phyloP scores from a whole-genome alignment of 2,797 vertebrate species.

The Aplochiton taeniatus region DNA sequence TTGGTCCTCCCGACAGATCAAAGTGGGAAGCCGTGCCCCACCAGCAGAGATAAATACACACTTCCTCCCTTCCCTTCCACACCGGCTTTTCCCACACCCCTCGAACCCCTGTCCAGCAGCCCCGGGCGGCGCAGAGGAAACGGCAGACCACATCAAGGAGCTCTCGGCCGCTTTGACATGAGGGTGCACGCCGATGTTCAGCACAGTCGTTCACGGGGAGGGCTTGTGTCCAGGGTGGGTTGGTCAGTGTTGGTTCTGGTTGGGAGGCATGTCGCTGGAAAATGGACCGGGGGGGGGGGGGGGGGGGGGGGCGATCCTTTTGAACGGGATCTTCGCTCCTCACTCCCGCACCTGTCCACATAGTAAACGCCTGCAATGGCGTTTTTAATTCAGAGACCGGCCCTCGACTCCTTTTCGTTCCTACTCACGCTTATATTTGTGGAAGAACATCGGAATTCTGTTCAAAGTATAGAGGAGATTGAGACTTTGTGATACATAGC shows the following conservation, averaged over 20 bases:
- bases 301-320: too few species aligned
- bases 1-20: slow-evolving; percentile 64
- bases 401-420: too few species aligned
- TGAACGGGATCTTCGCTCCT: too few species aligned
- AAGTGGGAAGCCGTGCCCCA: slow-evolving; percentile 70
- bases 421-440: too few species aligned
- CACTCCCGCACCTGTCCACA: too few species aligned
- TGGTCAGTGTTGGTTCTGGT: slow-evolving; percentile 33
- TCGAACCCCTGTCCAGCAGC: slow-evolving; percentile 53
- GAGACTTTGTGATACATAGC: too few species aligned
- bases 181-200: slow-evolving; percentile 42
- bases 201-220: slow-evolving; percentile 38
- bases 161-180: slow-evolving; percentile 60
- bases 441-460: too few species aligned
- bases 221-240: slow-evolving; percentile 30
- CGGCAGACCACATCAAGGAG: slow-evolving; percentile 76
- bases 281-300: too few species aligned
- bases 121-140: slow-evolving; percentile 68
- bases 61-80: slow-evolving; percentile 74
- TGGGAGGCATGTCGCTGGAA: slow-evolving; percentile 1
- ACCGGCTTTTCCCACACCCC: slow-evolving; percentile 74
- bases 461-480: too few species aligned
- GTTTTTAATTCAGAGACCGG: too few species aligned
- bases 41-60: slow-evolving; percentile 80
- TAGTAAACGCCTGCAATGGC: too few species aligned